Conservation (phyloP, 1,140 invertebrate genomes). For the Manduca sexta region DNA sequence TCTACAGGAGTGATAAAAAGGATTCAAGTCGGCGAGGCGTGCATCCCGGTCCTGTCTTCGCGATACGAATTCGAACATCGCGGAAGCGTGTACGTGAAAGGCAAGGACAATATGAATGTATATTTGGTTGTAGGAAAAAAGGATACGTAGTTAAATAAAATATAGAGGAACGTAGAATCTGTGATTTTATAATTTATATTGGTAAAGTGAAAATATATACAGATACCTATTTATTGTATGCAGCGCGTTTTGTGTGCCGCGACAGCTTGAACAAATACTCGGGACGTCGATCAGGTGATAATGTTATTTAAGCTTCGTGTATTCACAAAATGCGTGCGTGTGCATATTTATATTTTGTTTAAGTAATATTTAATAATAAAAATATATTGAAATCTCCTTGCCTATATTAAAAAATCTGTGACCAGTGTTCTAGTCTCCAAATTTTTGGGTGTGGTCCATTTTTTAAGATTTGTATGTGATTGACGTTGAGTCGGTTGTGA, state of each 20-base stretch:
- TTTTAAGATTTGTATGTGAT: conserved; percentile 9
- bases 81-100: conserved; percentile 94
- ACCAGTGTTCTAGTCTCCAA: conserved; percentile 59
- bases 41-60: conserved; percentile 77
- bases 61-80: conserved; percentile 87
- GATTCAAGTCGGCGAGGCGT: conserved; percentile 89
- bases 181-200: conserved; percentile 71
- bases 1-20: conserved; percentile 89
- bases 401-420: conserved; percentile 46
- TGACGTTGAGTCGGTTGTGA: background rate
- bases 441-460: conserved; percentile 23
- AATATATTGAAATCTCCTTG: conserved; percentile 45
- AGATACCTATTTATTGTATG: conserved; percentile 5
- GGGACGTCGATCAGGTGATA: conserved; percentile 22
- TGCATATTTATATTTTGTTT: conserved; percentile 14
- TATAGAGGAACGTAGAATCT: conserved; percentile 62
- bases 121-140: conserved; percentile 80
- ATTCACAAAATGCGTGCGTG: conserved; percentile 9
- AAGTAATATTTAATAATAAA: conserved; percentile 11
- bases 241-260: conserved; percentile 9
- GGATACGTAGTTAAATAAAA: conserved; percentile 38
- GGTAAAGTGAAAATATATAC: conserved; percentile 23
- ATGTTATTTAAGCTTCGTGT: conserved; percentile 22
- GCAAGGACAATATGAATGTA: conserved; percentile 95
- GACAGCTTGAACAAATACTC: conserved; percentile 34